Evolutionary conservation across 2,888 invertebrate species (phyloP).

Genomic region (Leucophenga montana): DNA sequence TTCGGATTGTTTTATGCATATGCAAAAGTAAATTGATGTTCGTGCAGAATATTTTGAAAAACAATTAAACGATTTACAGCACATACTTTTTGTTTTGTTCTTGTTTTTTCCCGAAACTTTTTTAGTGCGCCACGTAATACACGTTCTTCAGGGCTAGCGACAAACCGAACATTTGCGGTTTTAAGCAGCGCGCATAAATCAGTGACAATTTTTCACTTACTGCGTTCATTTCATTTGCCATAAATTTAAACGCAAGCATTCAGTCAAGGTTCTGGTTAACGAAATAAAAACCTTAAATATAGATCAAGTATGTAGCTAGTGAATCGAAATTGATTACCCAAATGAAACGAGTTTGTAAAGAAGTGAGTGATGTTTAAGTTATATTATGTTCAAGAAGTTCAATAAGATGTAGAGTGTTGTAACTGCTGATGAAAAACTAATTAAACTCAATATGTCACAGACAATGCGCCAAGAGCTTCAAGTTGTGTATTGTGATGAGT

Average conservation of each 20-base stretch:
- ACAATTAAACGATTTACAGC: no score
- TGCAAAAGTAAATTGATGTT: no score
- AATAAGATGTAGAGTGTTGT: conserved; percentile 9
- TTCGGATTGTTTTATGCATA: no score
- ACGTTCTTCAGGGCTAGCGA: no score
- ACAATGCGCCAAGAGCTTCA: conserved; percentile 11
- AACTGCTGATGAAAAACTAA: conserved; percentile 27
- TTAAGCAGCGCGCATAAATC: conserved; percentile 15
- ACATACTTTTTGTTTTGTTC: no score
- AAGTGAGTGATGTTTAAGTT: no score
- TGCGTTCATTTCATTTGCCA: not conserved
- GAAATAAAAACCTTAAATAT: not conserved
- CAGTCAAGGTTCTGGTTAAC: conserved; percentile 9
- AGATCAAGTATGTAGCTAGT: not conserved
- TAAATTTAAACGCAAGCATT: conserved; percentile 17
- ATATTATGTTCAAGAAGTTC: not conserved
- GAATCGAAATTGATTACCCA: conserved; percentile 6
- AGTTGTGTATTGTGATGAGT: not conserved
- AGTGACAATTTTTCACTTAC: conserved; percentile 4
- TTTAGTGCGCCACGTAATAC: no score
- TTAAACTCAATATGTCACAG: conserved; percentile 22
- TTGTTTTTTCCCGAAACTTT: no score
- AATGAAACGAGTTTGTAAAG: not conserved
- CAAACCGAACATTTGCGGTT: conserved; percentile 14
- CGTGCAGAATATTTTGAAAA: no score